Base-by-base conservation (phyloP, 2,797 vertebrate species). In the Glyptemys insculpta region DNA sequence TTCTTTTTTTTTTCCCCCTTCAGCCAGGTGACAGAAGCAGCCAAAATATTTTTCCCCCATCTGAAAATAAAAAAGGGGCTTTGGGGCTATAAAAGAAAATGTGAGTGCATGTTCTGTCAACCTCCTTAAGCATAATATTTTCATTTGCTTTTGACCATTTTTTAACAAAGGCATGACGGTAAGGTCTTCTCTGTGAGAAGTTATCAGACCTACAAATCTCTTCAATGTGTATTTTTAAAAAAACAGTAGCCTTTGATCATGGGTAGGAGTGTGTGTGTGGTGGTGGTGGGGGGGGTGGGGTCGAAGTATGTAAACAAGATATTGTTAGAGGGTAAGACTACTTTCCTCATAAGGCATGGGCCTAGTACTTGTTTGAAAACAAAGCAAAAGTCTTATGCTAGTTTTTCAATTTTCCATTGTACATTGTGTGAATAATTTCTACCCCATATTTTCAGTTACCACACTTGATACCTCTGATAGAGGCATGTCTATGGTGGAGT, bases 1-100 rank as follows among this genome's bases (percentile, higher is more conserved):
- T 94, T 8, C 78, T 90, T 88, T 50, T 80, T 62, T 62, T 8
- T 49, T 21, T 41, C 47, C 87, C 74, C 85, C 96, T 97, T 97
- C 97, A 98, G 94, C 97, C 98, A 98, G 98, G 97, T 98, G 98
- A 98, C 97, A 98, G 97, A 97, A 96, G 81, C 93, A 97, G 95
- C 94, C 92, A 93, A 98, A 97, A 95, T 78, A 68, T 97, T 94
- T 97, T 93, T 96, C 94, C 50, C 91, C 72, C n/a, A 96, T 2
- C 81, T 97, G 84, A 97, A 97, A 97, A 94, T 95, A 95, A 95
- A 25, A 59, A 31, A 18, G 6, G 74, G 12, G 41, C 12, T 12
- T 29, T 83, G 49, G 44, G 85, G 93, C 93, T 97, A 82, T 81
- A 93, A 96, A 96, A 96, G 87, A 94, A 96, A 96, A 89, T 86